Percentiles rank a stretch among this genome's conserved stretches.
Evolutionary conservation across 2,888 invertebrate genomes (phyloP).

Genomic region (Hyles lineata): DNA sequence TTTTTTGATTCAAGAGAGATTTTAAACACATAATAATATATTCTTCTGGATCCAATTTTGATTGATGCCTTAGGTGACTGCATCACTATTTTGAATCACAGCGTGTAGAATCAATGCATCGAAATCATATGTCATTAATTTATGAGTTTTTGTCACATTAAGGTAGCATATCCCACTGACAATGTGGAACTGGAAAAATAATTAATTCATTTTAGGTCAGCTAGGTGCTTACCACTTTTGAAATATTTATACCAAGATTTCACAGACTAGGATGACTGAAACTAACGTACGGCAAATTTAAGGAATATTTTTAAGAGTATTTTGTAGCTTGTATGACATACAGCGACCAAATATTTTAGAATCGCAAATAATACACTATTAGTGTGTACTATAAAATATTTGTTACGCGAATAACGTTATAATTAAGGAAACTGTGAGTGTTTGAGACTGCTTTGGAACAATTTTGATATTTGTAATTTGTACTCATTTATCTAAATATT

Average conservation of each 20-base stretch:
- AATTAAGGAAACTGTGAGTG: slow-evolving; percentile 4
- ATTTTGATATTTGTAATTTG: slow-evolving; percentile 3
- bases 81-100: not conserved
- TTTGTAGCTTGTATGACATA: slow-evolving; percentile 51
- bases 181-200: no score
- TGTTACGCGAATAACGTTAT: not conserved
- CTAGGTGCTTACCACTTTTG: no score
- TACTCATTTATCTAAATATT: slow-evolving; percentile 15
- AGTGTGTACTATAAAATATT: slow-evolving; percentile 7
- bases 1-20: no score
- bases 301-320: slow-evolving; percentile 15
- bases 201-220: no score
- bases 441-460: not conserved
- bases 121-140: no score
- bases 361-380: not conserved
- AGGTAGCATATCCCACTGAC: no score
- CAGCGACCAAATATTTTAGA: slow-evolving; percentile 72
- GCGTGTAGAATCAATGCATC: no score
- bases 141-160: no score
- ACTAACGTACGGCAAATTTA: slow-evolving; percentile 1
- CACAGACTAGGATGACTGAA: not conserved
- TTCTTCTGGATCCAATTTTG: no score
- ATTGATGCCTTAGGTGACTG: not conserved
- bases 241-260: not conserved
- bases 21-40: no score